A percentile compares a stretch with the other conserved stretches of the same genome.
phyloP scores from a whole-genome alignment of 1,140 invertebrate species.

The Rhynchophorus ferrugineus region DNA sequence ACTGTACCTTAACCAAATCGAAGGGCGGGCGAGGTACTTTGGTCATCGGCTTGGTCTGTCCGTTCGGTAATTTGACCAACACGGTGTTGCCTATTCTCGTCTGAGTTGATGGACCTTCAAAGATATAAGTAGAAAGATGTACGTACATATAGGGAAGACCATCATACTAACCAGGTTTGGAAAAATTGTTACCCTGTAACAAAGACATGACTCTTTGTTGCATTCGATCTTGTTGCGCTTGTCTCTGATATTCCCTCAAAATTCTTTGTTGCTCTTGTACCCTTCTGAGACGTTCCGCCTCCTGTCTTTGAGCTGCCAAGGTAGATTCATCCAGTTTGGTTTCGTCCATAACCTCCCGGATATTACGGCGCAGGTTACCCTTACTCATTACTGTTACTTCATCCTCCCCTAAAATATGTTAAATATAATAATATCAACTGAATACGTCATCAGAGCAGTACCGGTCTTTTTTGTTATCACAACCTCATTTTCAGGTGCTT shows the following conservation, averaged over 20 bases:
- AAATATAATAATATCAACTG: slow-evolving; percentile 13
- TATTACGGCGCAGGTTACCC: slow-evolving; percentile 68
- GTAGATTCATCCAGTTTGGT: slow-evolving; percentile 87
- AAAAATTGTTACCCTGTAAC: slow-evolving; percentile 54
- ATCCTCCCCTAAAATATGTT: slow-evolving; percentile 27
- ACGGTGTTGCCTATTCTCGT: slow-evolving; percentile 47
- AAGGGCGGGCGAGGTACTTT: slow-evolving; percentile 38
- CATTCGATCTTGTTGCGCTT: slow-evolving; percentile 61
- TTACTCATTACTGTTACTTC: slow-evolving; percentile 39
- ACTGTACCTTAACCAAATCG: slow-evolving; percentile 22
- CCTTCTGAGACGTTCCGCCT: slow-evolving; percentile 77
- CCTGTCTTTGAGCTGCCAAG: slow-evolving; percentile 84
- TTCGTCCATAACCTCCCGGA: slow-evolving; percentile 87
- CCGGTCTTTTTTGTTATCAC: slow-evolving; percentile 33
- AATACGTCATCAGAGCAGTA: not conserved
- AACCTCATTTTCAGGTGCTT: slow-evolving; percentile 35
- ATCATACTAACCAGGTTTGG: slow-evolving; percentile 37
- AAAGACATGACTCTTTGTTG: slow-evolving; percentile 61
- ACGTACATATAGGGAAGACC: not conserved
- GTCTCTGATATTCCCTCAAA: slow-evolving; percentile 66
- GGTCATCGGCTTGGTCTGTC: slow-evolving; percentile 46
- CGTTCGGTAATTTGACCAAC: slow-evolving; percentile 55
- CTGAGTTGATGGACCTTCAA: slow-evolving; percentile 27
- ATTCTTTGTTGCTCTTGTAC: slow-evolving; percentile 77
- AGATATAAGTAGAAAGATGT: not conserved